Base-by-base conservation (phyloP, 2,113 vertebrate species). In the Laticauda laticaudata region DNA sequence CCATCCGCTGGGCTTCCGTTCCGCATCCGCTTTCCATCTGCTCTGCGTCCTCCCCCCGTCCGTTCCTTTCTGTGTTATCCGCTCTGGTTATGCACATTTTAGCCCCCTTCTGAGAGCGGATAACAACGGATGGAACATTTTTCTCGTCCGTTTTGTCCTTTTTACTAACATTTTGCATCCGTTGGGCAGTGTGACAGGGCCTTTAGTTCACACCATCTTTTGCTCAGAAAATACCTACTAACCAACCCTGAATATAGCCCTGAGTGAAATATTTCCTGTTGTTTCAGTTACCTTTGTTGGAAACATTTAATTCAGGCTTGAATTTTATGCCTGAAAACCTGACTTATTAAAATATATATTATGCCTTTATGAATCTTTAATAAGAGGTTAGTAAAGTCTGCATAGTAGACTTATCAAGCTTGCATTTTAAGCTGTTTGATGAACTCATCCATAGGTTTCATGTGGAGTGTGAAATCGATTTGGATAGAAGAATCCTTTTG, bases 311-410 rank as follows among this genome's bases (percentile, higher is more conserved):
- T 23, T 34, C 39, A 86, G 39, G 29, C 55, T 55, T 93, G 93
- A 95, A 0, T 96, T 97, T 92, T 96, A 57, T 93, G 94, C 94
- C 93, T 95, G 95, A 75, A 69, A 92, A 94, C 81, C 8, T 93
- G 86, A 94, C 96, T 97, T 97, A 97, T 96, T 97, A 96, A 97
- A 97, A 97, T 97, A 96, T 93, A 96, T 97, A 94, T 92, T 95
- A 94, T 96, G 92, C 90, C 93, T 95, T 95, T 95, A 96, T 97
- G 96, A 97, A 97, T 97, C 94, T 97, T 97, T 97, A 95, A 97
- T 97, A 95, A 1, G 8, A 95, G 93, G 93, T 97, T 95, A 92
- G 89, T 94, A 95, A 97, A 93, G 96, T 93, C 95, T 94, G 96
- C 92, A 53, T 96, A 97, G 96, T 97, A 94, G 92, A 94, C 88